phyloP scores from a whole-genome alignment of 92 coral and sea anemone species.

The Phenganax marumi region DNA sequence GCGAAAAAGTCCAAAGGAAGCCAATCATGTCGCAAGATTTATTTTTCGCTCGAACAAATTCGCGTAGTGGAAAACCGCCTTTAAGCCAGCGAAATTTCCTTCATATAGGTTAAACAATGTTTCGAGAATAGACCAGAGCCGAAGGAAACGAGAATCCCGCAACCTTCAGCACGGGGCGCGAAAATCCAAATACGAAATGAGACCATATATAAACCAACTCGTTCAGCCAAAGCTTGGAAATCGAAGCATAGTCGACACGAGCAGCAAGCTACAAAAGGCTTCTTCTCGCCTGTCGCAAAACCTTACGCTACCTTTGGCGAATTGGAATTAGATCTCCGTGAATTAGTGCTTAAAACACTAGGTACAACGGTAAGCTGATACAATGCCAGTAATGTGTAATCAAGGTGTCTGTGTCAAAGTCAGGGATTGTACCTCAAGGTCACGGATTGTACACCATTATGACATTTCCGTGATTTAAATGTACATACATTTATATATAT shows the following conservation, averaged over 20 bases:
- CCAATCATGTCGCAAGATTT: no score
- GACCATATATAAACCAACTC: constrained; percentile 69
- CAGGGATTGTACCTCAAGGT: neutral
- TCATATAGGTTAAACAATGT: constrained; percentile 22
- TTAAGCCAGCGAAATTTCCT: neutral
- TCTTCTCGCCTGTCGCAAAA: constrained; percentile 80
- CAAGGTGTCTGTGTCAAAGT: neutral
- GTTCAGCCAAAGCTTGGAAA: constrained; percentile 65
- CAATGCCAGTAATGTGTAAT: neutral
- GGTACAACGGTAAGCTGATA: constrained; percentile 42
- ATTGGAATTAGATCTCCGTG: constrained; percentile 69
- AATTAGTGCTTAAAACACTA: constrained; percentile 71
- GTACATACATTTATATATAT: no score
- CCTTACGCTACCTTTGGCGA: constrained; percentile 82
- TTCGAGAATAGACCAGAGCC: constrained; percentile 5
- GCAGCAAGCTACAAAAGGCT: constrained; percentile 69
- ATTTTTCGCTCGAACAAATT: no score
- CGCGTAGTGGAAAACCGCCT: no score
- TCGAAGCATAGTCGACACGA: constrained; percentile 70
- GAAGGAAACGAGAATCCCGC: neutral
- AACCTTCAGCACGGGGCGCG: neutral
- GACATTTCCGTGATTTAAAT: no score
- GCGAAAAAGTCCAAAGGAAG: no score
- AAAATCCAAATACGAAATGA: constrained; percentile 87
- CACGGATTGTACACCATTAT: neutral